phyloP scores from a whole-genome alignment of 2,113 vertebrate species.

The Gambusia affinis region DNA sequence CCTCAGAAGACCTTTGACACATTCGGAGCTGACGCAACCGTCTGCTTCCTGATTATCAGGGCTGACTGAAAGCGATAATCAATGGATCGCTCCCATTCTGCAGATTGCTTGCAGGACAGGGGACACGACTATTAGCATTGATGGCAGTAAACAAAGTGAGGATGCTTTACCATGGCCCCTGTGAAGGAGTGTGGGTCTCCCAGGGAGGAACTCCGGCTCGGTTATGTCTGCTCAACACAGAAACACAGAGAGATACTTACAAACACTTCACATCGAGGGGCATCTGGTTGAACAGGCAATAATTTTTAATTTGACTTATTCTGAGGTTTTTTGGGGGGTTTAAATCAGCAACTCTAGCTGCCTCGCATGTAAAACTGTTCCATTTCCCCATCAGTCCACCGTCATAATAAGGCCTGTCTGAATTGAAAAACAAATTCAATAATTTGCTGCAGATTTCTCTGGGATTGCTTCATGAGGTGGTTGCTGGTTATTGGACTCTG shows the following conservation, averaged over 20 bases:
- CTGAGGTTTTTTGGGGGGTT: no score
- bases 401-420: no score
- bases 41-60: conserved; percentile 51
- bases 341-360: no score
- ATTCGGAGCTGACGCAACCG: conserved; percentile 17
- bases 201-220: conserved; percentile 51
- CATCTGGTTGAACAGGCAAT: no score
- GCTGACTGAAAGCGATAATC: conserved; percentile 61
- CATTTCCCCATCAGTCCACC: no score
- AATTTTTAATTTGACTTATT: not conserved
- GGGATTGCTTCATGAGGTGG: not conserved
- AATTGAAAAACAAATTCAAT: no score
- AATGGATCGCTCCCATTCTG: conserved; percentile 60
- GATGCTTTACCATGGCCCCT: conserved; percentile 78
- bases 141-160: conserved; percentile 6
- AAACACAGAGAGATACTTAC: not conserved
- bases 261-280: not conserved
- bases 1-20: conserved; percentile 51
- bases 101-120: conserved; percentile 19
- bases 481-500: not conserved
- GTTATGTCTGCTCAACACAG: conserved; percentile 56
- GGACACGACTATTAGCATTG: conserved; percentile 5
- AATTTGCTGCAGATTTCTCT: not conserved
- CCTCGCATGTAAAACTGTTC: no score
- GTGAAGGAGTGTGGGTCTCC: conserved; percentile 73